phyloP scores from a whole-genome alignment of 1,140 invertebrate species.

The Microvelia longipes region DNA sequence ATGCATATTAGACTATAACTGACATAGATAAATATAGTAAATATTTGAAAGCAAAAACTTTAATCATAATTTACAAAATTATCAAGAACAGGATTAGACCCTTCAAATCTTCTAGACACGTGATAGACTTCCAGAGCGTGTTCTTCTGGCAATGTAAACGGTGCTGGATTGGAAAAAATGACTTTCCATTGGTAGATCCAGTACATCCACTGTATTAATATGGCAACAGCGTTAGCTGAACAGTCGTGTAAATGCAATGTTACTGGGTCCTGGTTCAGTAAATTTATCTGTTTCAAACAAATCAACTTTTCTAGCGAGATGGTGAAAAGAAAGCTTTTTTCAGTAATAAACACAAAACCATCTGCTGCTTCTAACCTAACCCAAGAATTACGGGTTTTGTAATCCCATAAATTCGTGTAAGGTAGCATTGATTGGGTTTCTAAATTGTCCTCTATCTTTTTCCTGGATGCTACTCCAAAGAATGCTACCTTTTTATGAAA shows the following conservation, averaged over 20 bases:
- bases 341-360: neutral
- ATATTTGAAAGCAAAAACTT: no score
- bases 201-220: neutral
- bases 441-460: neutral
- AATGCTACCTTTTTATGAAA: no score
- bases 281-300: neutral
- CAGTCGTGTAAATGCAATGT: neutral
- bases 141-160: neutral
- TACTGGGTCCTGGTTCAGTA: neutral
- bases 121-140: neutral
- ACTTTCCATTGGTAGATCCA: neutral
- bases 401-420: neutral
- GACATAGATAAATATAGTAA: no score
- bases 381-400: neutral
- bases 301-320: neutral
- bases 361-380: neutral
- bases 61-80: neutral
- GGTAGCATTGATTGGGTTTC: neutral
- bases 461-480: neutral
- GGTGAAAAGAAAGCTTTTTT: neutral
- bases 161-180: neutral
- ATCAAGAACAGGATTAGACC: neutral
- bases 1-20: no score
- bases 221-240: neutral
- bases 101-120: neutral